These are phyloP conservation scores for Elephas maximus DNA, from an alignment of 2,113 vertebrate genomes.

Conservation along the genomic window DNA sequence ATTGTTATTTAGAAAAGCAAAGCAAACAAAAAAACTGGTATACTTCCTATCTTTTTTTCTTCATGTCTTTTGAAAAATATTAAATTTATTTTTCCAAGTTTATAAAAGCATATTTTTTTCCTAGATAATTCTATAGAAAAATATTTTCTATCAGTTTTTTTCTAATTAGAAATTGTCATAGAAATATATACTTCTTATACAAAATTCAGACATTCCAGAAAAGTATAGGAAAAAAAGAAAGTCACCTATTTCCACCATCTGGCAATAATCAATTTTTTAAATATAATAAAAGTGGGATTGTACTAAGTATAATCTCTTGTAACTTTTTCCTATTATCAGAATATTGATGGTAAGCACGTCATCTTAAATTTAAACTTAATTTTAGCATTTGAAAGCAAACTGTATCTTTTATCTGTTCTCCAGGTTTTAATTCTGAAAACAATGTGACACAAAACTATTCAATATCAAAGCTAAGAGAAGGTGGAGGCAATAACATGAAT, in stretches of 20 bases:
- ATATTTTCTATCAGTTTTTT: slow-evolving; percentile 22
- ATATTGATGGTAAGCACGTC: background rate
- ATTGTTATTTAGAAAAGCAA: slow-evolving; percentile 49
- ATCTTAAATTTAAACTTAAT: slow-evolving; percentile 62
- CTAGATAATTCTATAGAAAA: slow-evolving; percentile 24
- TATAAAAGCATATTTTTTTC: slow-evolving; percentile 21
- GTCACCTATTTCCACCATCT: slow-evolving; percentile 27
- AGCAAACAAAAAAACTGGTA: background rate
- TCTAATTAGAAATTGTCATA: slow-evolving; percentile 21
- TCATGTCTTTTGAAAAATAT: slow-evolving; percentile 35
- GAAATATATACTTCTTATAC: slow-evolving; percentile 31
- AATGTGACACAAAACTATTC: background rate
- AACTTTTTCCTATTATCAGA: slow-evolving; percentile 12
- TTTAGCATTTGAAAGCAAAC: slow-evolving; percentile 58
- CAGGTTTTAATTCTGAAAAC: slow-evolving; percentile 63
- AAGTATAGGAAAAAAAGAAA: slow-evolving; percentile 22
- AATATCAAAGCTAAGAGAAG: slow-evolving; percentile 47
- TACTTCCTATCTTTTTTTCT: slow-evolving; percentile 32
- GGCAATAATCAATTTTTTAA: slow-evolving; percentile 39
- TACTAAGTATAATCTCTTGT: slow-evolving; percentile 20
- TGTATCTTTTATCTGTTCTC: slow-evolving; percentile 29
- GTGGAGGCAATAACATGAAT: slow-evolving; percentile 39
- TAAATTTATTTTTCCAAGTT: slow-evolving; percentile 50
- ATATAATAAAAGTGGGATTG: background rate
- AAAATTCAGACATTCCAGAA: slow-evolving; percentile 54